phyloP scores from a whole-genome alignment of 1,140 invertebrate species.

The Tigriopus japonicus region DNA sequence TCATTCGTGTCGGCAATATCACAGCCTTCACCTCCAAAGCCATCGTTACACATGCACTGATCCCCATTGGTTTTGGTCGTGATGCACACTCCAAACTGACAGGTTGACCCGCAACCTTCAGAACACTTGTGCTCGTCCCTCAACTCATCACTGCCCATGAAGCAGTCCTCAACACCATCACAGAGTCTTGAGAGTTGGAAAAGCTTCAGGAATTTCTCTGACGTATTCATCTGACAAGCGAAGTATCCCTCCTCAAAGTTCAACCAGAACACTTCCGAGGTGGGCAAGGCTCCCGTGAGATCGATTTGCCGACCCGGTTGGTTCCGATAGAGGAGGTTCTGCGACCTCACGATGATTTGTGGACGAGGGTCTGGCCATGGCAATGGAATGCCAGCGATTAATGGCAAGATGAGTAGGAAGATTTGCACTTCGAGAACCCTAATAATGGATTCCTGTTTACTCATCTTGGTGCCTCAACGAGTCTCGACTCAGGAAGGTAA shows the following conservation, averaged over 20 bases:
- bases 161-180: constrained; percentile 1
- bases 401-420: too few relatives aligned
- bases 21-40: constrained; percentile 1
- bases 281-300: not conserved
- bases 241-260: constrained; percentile 10
- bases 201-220: not conserved
- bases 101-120: not conserved
- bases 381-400: too few relatives aligned
- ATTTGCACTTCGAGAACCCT: too few relatives aligned
- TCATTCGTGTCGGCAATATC: constrained; percentile 65
- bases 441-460: too few relatives aligned
- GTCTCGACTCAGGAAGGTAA: too few relatives aligned
- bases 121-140: not conserved
- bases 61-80: not conserved
- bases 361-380: not conserved
- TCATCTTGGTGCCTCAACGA: too few relatives aligned
- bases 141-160: constrained; percentile 5
- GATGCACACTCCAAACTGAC: not conserved
- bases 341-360: not conserved
- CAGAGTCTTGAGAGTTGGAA: constrained; percentile 5
- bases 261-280: not conserved
- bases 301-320: constrained; percentile 7
- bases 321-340: not conserved
- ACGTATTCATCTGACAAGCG: not conserved
- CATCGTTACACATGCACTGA: not conserved